Conservation (phyloP, 2,888 invertebrate genomes). For the Dione juno region DNA sequence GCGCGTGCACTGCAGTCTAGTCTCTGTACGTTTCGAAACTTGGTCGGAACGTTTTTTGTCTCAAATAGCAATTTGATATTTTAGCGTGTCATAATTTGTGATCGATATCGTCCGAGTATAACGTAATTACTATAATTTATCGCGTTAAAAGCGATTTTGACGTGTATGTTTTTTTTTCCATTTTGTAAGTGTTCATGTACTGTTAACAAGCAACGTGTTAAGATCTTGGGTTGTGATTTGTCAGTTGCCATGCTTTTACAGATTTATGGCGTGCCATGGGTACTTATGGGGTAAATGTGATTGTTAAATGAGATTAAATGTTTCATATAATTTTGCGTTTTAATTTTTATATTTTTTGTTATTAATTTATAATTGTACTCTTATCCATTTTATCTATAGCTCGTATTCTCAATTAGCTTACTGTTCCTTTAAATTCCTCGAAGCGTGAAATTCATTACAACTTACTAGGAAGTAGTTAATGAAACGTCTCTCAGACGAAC, state of each 20-base stretch:
- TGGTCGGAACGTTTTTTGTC: slow-evolving; percentile 8
- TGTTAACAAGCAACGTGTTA: neutral
- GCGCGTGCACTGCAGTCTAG: slow-evolving; percentile 47
- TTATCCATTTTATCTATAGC: too few relatives aligned
- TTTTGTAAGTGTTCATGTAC: neutral
- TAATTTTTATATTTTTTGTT: too few relatives aligned
- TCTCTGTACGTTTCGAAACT: neutral
- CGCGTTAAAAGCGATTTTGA: neutral
- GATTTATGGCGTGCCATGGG: too few relatives aligned
- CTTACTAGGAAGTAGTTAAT: slow-evolving; percentile 16
- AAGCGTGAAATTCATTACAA: slow-evolving; percentile 33
- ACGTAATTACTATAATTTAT: slow-evolving; percentile 23
- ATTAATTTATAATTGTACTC: too few relatives aligned
- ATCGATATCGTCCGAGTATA: slow-evolving; percentile 10
- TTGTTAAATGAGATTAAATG: too few relatives aligned
- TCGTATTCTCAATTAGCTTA: neutral
- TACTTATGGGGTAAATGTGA: too few relatives aligned
- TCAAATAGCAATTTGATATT: slow-evolving; percentile 3
- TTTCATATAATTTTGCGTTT: neutral
- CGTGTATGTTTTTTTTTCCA: neutral
- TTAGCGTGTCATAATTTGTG: neutral
- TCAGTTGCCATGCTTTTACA: too few relatives aligned
- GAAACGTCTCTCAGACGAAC: slow-evolving; percentile 20
- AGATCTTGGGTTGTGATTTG: neutral
- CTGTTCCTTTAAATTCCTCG: slow-evolving; percentile 15